A percentile compares a stretch with the other conserved stretches of the same genome.
Conservation (phyloP, 2,888 invertebrate genomes). For the Schizaphis graminum region DNA sequence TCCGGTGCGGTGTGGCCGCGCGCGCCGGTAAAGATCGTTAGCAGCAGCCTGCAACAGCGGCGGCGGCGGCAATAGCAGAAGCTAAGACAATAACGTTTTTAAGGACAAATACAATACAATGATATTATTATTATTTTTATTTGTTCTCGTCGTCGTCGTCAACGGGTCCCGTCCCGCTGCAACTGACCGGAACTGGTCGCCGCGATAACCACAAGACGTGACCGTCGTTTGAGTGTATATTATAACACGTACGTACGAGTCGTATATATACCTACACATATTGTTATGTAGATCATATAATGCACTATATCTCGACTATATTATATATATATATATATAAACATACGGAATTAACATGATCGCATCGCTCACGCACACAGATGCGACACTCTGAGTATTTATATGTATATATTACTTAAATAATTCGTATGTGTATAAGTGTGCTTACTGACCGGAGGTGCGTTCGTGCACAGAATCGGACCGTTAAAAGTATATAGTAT, state of each 20-base stretch:
- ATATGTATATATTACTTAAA: conserved; percentile 17
- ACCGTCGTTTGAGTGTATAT: conserved; percentile 22
- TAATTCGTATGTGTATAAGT: not conserved
- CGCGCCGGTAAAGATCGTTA: conserved; percentile 40
- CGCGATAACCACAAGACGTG: conserved; percentile 64
- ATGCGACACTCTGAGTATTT: not conserved
- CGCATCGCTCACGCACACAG: not conserved
- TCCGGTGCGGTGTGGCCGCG: not conserved
- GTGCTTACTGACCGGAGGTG: conserved; percentile 7
- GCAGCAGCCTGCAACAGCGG: not conserved
- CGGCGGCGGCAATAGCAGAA: not conserved
- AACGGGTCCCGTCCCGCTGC: not conserved
- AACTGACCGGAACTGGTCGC: conserved; percentile 63
- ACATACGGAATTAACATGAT: conserved; percentile 4
- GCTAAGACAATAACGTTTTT: conserved; percentile 34
- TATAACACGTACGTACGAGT: not conserved
- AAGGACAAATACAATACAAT: conserved; percentile 52
- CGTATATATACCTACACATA: not conserved
- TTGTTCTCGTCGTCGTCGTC: conserved; percentile 41
- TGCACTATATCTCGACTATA: not conserved
- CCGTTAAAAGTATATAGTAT: conserved; percentile 50
- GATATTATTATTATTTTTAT: conserved; percentile 20
- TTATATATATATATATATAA: not conserved
- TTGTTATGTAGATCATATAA: conserved; percentile 13
- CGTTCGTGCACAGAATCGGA: conserved; percentile 63